A percentile compares a stretch with the other conserved stretches of the same genome.
Evolutionary conservation across 2,888 invertebrate genomes (phyloP).

Genomic region (Troilus luridus): DNA sequence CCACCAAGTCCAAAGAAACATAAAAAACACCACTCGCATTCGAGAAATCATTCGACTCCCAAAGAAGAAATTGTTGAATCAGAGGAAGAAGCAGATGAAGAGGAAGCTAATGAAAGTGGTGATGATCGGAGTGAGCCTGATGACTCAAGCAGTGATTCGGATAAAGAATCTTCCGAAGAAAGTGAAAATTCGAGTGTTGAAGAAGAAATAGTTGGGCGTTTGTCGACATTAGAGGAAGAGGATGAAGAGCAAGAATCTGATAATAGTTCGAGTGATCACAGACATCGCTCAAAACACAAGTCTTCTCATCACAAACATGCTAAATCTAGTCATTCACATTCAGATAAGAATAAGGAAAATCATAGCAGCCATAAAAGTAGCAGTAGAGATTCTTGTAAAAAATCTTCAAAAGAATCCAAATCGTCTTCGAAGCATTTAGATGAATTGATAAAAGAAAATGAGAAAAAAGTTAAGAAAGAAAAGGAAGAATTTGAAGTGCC

Average conservation of each 20-base stretch:
- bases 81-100: constrained; percentile 62
- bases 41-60: constrained; percentile 51
- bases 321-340: constrained; percentile 61
- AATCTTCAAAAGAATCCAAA: constrained; percentile 61
- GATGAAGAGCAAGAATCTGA: constrained; percentile 65
- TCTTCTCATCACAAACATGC: constrained; percentile 40
- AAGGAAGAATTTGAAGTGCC: constrained; percentile 60
- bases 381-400: constrained; percentile 62
- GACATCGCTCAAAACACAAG: constrained; percentile 52
- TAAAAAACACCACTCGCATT: constrained; percentile 56
- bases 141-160: constrained; percentile 62
- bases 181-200: constrained; percentile 59
- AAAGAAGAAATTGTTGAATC: constrained; percentile 47
- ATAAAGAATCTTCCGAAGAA: constrained; percentile 62
- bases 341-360: constrained; percentile 58
- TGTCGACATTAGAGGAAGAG: constrained; percentile 60
- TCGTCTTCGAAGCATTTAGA: constrained; percentile 62
- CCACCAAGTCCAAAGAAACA: constrained; percentile 27
- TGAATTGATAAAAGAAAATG: constrained; percentile 63
- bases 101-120: constrained; percentile 58
- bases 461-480: constrained; percentile 63
- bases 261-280: constrained; percentile 62
- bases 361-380: constrained; percentile 63
- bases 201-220: constrained; percentile 53
- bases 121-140: constrained; percentile 58